Evolutionary conservation across 2,113 vertebrate species (phyloP).

Genomic region (Oryzias celebensis): DNA sequence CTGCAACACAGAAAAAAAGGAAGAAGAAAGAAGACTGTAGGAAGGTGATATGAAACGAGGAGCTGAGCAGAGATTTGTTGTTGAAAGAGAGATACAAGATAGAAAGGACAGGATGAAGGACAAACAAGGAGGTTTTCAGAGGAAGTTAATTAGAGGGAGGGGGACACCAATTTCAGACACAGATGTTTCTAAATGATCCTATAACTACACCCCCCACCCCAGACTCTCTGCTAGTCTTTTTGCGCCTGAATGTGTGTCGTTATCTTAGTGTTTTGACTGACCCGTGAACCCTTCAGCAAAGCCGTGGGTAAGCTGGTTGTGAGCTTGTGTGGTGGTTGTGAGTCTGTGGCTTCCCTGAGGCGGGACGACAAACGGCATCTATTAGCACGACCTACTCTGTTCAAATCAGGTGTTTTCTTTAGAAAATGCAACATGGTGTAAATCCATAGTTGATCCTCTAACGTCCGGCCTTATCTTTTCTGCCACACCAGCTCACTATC

Average conservation of each 20-base stretch:
- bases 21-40: conserved; percentile 6
- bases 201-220: conserved; percentile 17
- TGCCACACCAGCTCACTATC: conserved; percentile 3
- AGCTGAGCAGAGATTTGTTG: conserved; percentile 16
- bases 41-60: conserved; percentile 4
- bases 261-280: conserved; percentile 45
- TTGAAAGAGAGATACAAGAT: conserved; percentile 15
- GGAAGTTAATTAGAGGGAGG: conserved; percentile 57
- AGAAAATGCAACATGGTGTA: conserved; percentile 32
- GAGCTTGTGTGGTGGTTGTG: conserved; percentile 13
- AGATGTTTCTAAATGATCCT: conserved; percentile 70
- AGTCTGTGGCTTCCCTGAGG: conserved; percentile 23
- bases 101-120: conserved; percentile 36
- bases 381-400: conserved; percentile 55
- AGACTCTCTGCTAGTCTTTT: conserved; percentile 20
- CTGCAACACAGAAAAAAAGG: conserved; percentile 2
- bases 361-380: conserved; percentile 6
- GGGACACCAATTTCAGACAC: conserved; percentile 58
- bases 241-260: conserved; percentile 46
- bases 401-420: conserved; percentile 52
- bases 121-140: conserved; percentile 34
- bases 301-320: conserved; percentile 43
- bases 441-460: conserved; percentile 42
- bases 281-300: conserved; percentile 45
- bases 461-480: neutral